phyloP scores from a whole-genome alignment of 2,888 invertebrate species.

The Napeogenes sylphis region DNA sequence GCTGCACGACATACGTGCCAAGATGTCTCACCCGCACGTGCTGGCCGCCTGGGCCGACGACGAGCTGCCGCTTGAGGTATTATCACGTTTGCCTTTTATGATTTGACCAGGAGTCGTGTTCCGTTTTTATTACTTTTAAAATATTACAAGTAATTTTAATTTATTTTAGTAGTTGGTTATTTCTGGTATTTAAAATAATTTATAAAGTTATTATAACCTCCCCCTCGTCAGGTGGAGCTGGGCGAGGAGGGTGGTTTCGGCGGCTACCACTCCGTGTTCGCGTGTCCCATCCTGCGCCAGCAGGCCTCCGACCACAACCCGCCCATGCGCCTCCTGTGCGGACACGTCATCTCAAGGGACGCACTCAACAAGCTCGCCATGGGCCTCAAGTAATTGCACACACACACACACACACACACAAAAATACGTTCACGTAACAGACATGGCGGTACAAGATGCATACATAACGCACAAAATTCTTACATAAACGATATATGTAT shows the following conservation, averaged over 20 bases:
- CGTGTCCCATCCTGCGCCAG: slow-evolving; percentile 98
- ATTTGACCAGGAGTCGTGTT: too few species aligned
- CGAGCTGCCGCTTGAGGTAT: slow-evolving; percentile 90
- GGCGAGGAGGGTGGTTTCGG: slow-evolving; percentile 94
- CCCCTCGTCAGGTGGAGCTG: slow-evolving; percentile 89
- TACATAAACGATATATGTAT: too few species aligned
- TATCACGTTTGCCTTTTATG: too few species aligned
- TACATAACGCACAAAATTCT: too few species aligned
- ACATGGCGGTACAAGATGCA: too few species aligned
- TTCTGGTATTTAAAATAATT: neutral
- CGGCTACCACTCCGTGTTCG: slow-evolving; percentile 98
- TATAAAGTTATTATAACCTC: too few species aligned
- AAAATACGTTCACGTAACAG: neutral
- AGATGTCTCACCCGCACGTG: slow-evolving; percentile 80
- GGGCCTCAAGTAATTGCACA: slow-evolving; percentile 84
- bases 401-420: neutral
- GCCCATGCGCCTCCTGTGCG: slow-evolving; percentile 97
- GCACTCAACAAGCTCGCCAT: slow-evolving; percentile 96
- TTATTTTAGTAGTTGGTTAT: too few species aligned
- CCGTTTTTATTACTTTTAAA: too few species aligned
- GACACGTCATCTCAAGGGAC: slow-evolving; percentile 98
- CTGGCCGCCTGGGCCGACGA: slow-evolving; percentile 97
- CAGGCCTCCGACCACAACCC: slow-evolving; percentile 98
- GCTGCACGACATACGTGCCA: slow-evolving; percentile 87
- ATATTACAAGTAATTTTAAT: too few species aligned